A percentile compares a stretch with the other conserved stretches of the same genome.
Evolutionary conservation across 2,113 vertebrate genomes (phyloP).

Genomic region (Phalacrocorax pelagicus): DNA sequence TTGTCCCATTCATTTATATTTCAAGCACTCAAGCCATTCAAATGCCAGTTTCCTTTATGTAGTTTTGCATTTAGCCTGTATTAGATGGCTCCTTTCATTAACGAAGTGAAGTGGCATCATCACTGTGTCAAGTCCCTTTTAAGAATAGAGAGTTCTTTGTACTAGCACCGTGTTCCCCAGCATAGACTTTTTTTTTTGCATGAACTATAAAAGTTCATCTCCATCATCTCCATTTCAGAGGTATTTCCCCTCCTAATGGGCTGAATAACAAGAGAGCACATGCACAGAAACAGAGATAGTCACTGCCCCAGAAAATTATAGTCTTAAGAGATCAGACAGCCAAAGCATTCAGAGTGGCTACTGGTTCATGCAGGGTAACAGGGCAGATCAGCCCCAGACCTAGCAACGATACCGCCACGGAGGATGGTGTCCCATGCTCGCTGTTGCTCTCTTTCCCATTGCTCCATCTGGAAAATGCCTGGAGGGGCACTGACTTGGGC

Average conservation of each 20-base stretch:
- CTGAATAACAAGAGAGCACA: neutral
- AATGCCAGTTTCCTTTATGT: neutral
- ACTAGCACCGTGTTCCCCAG: neutral
- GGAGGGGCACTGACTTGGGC: neutral
- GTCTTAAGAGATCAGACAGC: neutral
- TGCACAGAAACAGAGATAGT: neutral
- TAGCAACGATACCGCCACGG: neutral
- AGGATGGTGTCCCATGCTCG: fast-evolving
- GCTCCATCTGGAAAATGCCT: neutral
- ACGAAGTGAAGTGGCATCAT: conserved; percentile 1
- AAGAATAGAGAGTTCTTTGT: neutral
- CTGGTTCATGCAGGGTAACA: neutral
- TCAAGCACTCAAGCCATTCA: neutral
- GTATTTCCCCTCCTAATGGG: neutral
- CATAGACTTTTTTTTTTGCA: neutral
- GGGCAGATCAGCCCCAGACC: neutral
- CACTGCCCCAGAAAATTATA: neutral
- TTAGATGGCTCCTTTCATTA: conserved; percentile 2
- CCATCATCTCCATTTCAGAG: neutral
- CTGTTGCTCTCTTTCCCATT: fast-evolving
- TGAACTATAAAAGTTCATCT: neutral
- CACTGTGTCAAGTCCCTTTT: neutral
- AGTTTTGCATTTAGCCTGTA: neutral
- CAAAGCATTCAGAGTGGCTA: neutral
- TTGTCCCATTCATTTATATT: conserved; percentile 23